phyloP scores from a whole-genome alignment of 1,140 invertebrate species.

The Lamellibrachia luymesi region DNA sequence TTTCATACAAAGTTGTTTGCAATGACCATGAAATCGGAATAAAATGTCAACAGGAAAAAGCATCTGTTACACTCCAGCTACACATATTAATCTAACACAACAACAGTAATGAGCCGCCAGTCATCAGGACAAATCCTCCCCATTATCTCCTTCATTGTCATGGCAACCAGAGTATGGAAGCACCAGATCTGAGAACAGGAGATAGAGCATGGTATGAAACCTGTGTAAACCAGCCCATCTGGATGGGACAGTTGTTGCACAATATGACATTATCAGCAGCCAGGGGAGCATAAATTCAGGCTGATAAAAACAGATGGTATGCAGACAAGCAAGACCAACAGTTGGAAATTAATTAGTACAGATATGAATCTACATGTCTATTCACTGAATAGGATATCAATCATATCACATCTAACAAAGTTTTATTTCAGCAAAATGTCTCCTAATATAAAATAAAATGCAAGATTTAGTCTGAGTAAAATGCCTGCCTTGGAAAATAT shows the following conservation, averaged over 20 bases:
- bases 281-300: background rate
- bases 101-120: background rate
- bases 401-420: too few relatives aligned
- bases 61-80: background rate
- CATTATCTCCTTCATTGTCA: background rate
- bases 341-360: background rate
- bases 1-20: background rate
- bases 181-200: background rate
- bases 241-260: background rate
- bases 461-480: too few relatives aligned
- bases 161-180: background rate
- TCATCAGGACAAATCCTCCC: background rate
- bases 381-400: background rate
- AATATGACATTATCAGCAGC: background rate
- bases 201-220: background rate
- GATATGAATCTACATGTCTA: background rate
- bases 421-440: too few relatives aligned
- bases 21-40: background rate
- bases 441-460: too few relatives aligned
- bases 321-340: too few relatives aligned
- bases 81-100: background rate
- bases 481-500: too few relatives aligned
- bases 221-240: background rate
- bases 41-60: background rate
- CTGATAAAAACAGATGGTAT: background rate